These are phyloP conservation scores for Drosophila micromelanica DNA, from an alignment of 1,140 invertebrate genomes.

Conservation along the genomic window DNA sequence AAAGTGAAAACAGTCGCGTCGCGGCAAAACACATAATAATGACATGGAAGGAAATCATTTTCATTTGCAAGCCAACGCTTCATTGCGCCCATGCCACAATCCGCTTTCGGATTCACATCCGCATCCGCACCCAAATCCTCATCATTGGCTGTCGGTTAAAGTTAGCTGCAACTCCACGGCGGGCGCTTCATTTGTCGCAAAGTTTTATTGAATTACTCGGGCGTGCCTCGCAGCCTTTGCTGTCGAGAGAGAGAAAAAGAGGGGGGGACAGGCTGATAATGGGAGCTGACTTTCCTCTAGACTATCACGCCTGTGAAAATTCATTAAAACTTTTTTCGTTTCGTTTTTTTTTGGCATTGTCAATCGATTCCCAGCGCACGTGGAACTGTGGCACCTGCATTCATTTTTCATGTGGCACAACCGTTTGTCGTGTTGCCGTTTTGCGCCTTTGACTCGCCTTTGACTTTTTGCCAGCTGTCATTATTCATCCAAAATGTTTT, in stretches of 20 bases:
- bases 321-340: conserved; percentile 74
- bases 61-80: conserved; percentile 72
- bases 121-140: neutral
- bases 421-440: conserved; percentile 62
- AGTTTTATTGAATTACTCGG: conserved; percentile 82
- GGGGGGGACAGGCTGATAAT: conserved; percentile 33
- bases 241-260: too few relatives aligned
- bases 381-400: conserved; percentile 66
- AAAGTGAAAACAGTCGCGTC: conserved; percentile 76
- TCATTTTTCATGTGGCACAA: conserved; percentile 73
- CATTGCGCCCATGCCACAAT: conserved; percentile 24
- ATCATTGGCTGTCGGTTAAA: conserved; percentile 55
- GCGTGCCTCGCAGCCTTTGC: too few relatives aligned
- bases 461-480: conserved; percentile 82
- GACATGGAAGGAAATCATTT: conserved; percentile 83
- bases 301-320: conserved; percentile 81
- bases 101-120: neutral
- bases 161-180: conserved; percentile 55
- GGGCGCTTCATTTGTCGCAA: conserved; percentile 79
- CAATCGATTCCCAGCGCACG: conserved; percentile 57
- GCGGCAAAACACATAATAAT: conserved; percentile 71
- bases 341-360: conserved; percentile 35
- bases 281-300: conserved; percentile 45
- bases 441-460: conserved; percentile 80
- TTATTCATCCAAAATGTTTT: conserved; percentile 79